phyloP scores from a whole-genome alignment of 2,113 vertebrate species.

The Silurus glanis region DNA sequence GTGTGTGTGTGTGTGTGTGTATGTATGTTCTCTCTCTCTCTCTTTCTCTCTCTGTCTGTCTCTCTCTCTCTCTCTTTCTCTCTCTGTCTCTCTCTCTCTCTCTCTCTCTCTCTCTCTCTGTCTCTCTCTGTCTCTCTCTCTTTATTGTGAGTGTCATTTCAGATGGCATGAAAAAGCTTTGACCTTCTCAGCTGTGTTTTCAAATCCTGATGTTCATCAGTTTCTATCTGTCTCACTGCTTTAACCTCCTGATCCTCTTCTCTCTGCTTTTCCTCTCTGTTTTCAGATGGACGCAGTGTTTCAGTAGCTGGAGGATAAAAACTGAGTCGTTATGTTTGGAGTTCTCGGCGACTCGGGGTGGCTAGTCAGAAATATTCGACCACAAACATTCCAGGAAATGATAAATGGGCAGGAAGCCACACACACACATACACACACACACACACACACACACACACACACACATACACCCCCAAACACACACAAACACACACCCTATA shows the following conservation, averaged over 20 bases:
- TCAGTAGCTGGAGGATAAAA: not conserved
- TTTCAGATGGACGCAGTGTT: not conserved
- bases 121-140: not conserved
- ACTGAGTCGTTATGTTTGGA: conserved; percentile 15
- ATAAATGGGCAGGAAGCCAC: not conserved
- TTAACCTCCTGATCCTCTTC: conserved; percentile 8
- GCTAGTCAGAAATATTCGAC: not conserved
- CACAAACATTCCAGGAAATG: not conserved
- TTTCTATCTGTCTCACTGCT: conserved; percentile 21
- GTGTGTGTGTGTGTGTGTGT: no score
- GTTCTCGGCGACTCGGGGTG: not conserved
- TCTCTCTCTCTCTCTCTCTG: not conserved
- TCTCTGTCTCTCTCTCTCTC: not conserved
- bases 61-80: not conserved
- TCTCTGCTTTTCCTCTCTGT: not conserved
- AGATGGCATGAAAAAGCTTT: conserved; percentile 50
- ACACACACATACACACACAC: conserved; percentile 1
- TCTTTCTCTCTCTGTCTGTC: not conserved
- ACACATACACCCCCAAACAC: no score
- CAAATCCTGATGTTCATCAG: conserved; percentile 38
- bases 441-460: not conserved
- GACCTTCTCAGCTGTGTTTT: conserved; percentile 48
- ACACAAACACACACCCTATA: no score
- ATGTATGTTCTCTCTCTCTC: not conserved
- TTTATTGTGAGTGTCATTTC: conserved; percentile 40